phyloP scores from a whole-genome alignment of 2,797 vertebrate species.

The Urophycis tenuis region DNA sequence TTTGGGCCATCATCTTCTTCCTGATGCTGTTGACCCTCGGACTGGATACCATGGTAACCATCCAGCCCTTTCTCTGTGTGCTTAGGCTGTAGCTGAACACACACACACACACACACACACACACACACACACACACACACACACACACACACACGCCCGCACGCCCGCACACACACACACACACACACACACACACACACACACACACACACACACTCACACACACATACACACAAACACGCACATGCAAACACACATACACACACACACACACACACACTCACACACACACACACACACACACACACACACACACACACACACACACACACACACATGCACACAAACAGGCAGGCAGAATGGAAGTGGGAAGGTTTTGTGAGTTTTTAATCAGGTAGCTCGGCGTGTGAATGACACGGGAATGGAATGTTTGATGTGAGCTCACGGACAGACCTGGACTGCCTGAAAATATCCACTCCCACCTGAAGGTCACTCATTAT shows the following conservation, averaged over 20 bases:
- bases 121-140: conserved; percentile 33
- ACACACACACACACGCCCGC: background rate
- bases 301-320: conserved; percentile 2
- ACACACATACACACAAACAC: no score
- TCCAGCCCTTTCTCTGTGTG: background rate
- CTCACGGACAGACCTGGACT: background rate
- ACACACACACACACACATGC: background rate
- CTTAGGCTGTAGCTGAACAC: conserved; percentile 17
- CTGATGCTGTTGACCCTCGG: conserved; percentile 97
- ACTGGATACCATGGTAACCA: conserved; percentile 93
- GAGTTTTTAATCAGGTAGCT: conserved; percentile 33
- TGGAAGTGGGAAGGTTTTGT: background rate
- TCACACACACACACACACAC: conserved; percentile 28
- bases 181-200: conserved; percentile 4
- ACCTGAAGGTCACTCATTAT: no score
- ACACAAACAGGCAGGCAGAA: conserved; percentile 4
- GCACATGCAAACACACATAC: no score
- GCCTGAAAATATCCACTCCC: no score
- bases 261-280: conserved; percentile 21
- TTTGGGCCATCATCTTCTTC: conserved; percentile 99
- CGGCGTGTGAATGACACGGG: conserved; percentile 11
- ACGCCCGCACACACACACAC: background rate
- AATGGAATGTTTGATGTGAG: background rate
- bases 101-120: conserved; percentile 6
- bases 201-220: no score